Conservation (phyloP, 2,113 vertebrate species). For the Panthera tigris region DNA sequence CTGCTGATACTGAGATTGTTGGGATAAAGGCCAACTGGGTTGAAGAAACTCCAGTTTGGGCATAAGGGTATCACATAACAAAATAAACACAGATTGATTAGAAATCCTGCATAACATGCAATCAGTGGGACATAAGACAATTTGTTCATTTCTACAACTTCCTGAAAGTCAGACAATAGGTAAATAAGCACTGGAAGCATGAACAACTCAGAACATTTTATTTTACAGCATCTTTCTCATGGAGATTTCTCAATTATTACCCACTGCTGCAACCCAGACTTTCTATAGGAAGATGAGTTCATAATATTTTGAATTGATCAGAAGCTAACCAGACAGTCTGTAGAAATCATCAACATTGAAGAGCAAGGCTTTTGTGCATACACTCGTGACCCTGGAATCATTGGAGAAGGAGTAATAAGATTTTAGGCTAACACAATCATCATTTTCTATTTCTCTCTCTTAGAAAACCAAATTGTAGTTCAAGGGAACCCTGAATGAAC, state of each 20-base stretch:
- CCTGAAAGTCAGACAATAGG: neutral
- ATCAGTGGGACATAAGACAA: neutral
- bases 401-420: neutral
- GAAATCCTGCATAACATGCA: neutral
- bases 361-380: neutral
- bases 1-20: neutral
- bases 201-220: neutral
- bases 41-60: neutral
- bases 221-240: conserved; percentile 61
- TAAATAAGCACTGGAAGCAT: neutral
- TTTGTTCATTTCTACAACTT: neutral
- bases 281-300: conserved; percentile 42
- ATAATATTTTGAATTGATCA: neutral
- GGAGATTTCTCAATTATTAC: conserved; percentile 52
- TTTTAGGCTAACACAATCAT: neutral
- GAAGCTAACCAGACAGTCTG: neutral
- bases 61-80: neutral
- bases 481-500: neutral
- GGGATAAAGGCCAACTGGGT: neutral
- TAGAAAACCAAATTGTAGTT: neutral
- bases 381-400: neutral
- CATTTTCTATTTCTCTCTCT: neutral
- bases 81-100: neutral
- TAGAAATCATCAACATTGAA: neutral
- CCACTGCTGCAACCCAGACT: neutral